Evolutionary conservation across 2,888 invertebrate genomes (phyloP).

Genomic region (Phaedon cochleariae): DNA sequence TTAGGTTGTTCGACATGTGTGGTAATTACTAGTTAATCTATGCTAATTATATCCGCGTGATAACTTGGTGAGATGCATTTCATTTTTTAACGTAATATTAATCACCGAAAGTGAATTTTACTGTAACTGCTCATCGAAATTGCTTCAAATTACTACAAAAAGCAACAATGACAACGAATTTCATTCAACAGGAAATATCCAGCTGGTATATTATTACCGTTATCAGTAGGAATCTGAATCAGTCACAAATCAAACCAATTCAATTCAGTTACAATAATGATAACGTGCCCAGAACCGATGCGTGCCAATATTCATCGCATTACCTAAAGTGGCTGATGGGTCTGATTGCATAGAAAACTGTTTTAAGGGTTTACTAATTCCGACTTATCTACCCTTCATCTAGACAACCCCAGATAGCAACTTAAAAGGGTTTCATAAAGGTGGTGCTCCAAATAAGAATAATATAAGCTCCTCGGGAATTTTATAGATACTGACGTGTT

Average conservation of each 20-base stretch:
- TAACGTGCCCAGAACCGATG: constrained; percentile 39
- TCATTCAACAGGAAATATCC: constrained; percentile 24
- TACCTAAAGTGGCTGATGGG: constrained; percentile 53
- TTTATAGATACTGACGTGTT: constrained; percentile 43
- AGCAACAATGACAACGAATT: too few species aligned
- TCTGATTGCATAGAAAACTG: constrained; percentile 52
- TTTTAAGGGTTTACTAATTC: constrained; percentile 51
- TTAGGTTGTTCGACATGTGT: too few species aligned
- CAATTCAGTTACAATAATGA: constrained; percentile 49
- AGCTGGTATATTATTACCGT: constrained; percentile 41
- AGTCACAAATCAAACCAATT: constrained; percentile 45
- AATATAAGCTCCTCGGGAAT: constrained; percentile 44
- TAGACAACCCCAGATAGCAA: constrained; percentile 44
- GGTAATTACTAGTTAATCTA: too few species aligned
- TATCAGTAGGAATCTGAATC: constrained; percentile 43
- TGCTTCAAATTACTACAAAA: too few species aligned
- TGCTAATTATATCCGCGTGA: too few species aligned
- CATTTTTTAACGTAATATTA: too few species aligned
- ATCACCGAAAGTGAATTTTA: not conserved
- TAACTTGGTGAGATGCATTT: too few species aligned
- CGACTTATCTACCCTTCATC: constrained; percentile 51
- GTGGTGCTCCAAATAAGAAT: constrained; percentile 44
- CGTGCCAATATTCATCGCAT: constrained; percentile 48
- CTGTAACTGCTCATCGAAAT: constrained; percentile 1
- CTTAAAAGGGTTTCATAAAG: constrained; percentile 46